Conservation (phyloP, 1,140 invertebrate species). For the Drosophila busckii region DNA sequence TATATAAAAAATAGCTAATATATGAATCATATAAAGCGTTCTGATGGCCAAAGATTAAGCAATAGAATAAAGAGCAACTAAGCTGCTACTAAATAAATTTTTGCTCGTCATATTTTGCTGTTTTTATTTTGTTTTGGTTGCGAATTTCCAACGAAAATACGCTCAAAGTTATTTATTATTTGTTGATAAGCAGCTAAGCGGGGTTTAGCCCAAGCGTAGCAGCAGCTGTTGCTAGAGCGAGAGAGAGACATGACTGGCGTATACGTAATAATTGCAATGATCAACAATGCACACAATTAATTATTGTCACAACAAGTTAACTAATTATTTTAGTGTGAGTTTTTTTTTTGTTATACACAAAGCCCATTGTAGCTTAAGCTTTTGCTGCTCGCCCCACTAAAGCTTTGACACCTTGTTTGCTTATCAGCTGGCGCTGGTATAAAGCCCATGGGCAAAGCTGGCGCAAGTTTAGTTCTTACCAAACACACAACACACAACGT, state of each 20-base stretch:
- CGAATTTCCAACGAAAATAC: constrained; percentile 23
- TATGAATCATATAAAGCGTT: too few relatives aligned
- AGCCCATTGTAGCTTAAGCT: too few relatives aligned
- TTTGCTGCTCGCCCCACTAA: too few relatives aligned
- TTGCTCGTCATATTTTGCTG: constrained; percentile 9
- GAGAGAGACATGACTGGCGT: too few relatives aligned
- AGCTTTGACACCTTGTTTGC: too few relatives aligned
- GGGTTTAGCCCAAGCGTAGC: constrained; percentile 15
- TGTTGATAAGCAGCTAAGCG: constrained; percentile 26
- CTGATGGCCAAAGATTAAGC: too few relatives aligned
- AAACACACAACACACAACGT: constrained; percentile 15
- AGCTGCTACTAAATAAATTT: too few relatives aligned
- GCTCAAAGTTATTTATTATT: constrained; percentile 54
- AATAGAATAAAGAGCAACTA: too few relatives aligned
- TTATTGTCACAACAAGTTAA: too few relatives aligned
- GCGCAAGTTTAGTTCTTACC: constrained; percentile 36
- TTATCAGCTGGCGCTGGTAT: constrained; percentile 27
- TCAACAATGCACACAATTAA: neutral
- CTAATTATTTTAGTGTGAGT: too few relatives aligned
- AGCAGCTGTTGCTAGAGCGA: neutral
- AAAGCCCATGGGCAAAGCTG: constrained; percentile 37
- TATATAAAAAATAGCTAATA: too few relatives aligned
- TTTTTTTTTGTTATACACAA: too few relatives aligned
- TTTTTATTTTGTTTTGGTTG: constrained; percentile 10
- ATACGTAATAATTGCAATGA: neutral